Evolutionary conservation across 2,113 vertebrate species (phyloP).

Genomic region (Hippocampus comes): DNA sequence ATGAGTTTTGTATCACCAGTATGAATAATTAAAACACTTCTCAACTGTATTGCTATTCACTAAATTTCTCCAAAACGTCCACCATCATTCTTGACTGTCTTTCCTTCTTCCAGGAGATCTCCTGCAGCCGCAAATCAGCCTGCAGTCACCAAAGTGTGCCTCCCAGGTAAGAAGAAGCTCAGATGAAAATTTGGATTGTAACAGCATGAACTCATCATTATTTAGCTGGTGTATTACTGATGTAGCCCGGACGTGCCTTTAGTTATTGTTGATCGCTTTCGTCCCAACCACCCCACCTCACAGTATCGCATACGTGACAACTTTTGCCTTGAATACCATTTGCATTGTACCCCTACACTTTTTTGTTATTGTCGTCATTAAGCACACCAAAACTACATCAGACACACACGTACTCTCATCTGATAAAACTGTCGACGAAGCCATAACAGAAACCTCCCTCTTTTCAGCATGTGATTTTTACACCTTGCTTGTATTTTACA

Average conservation of each 20-base stretch:
- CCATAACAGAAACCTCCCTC: conserved; percentile 22
- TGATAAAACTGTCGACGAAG: conserved; percentile 10
- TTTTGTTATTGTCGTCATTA: conserved; percentile 57
- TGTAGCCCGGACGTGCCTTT: not conserved
- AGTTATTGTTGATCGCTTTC: not conserved
- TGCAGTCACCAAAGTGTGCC: conserved; percentile 87
- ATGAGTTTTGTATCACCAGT: not conserved
- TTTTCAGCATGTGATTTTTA: conserved; percentile 10
- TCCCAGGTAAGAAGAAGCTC: conserved; percentile 83
- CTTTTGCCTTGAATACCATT: conserved; percentile 32
- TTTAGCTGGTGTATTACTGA: conserved; percentile 1
- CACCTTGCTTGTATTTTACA: not conserved
- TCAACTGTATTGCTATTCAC: not conserved
- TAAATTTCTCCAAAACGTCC: not conserved
- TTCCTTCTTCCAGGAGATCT: conserved; percentile 81
- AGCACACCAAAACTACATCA: conserved; percentile 13
- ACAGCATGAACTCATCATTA: not conserved
- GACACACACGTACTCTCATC: not conserved
- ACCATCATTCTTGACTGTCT: not conserved
- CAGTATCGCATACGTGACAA: conserved; percentile 53
- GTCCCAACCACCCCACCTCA: too few relatives aligned
- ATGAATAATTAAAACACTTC: not conserved
- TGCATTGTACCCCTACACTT: conserved; percentile 31
- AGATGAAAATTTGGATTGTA: conserved; percentile 8
- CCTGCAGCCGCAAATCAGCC: conserved; percentile 84